A percentile compares a stretch with the other conserved stretches of the same genome.
Evolutionary conservation across 2,113 vertebrate species (phyloP).

Genomic region (Colaptes auratus): DNA sequence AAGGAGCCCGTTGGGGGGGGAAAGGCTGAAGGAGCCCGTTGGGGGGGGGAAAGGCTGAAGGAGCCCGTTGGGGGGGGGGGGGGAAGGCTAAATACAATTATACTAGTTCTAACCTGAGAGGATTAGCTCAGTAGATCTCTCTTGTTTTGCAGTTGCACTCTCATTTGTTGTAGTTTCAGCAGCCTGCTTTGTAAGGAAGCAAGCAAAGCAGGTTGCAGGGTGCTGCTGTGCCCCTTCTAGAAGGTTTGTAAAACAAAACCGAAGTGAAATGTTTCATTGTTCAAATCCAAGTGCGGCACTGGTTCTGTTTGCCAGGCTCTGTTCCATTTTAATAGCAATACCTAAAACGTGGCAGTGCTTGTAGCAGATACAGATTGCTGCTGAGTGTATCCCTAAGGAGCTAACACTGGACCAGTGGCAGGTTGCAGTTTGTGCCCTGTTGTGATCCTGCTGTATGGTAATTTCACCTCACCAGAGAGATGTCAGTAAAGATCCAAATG

Average conservation of each 20-base stretch:
- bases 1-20: too few relatives aligned
- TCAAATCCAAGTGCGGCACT: neutral
- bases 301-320: neutral
- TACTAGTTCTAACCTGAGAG: neutral
- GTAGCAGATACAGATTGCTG: neutral
- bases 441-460: neutral
- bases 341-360: neutral
- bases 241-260: neutral
- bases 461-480: neutral
- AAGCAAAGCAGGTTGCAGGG: neutral
- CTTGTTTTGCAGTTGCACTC: neutral
- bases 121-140: neutral
- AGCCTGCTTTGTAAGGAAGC: neutral
- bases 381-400: neutral
- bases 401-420: accelerated
- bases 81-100: neutral
- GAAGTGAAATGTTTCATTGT: neutral
- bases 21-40: neutral
- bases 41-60: too few relatives aligned
- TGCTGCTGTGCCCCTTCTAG: neutral
- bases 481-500: accelerated
- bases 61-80: neutral
- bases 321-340: neutral
- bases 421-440: neutral
- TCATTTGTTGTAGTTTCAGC: neutral